Base-by-base conservation (phyloP, 2,888 invertebrate genomes). In the Selenia dentaria region DNA sequence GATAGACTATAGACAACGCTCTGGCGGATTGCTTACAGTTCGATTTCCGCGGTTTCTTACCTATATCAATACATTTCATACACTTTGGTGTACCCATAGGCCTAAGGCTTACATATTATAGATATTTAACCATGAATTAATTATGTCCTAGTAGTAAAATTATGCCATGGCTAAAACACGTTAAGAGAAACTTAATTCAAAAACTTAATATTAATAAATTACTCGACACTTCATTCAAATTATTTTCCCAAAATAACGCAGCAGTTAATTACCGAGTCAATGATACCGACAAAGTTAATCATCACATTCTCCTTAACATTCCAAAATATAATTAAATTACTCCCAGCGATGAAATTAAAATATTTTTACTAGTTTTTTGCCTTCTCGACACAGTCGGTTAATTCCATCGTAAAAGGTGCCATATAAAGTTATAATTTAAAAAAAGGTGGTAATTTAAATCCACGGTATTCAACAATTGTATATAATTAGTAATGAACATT, bases 331-430 rank as follows among this genome's bases (percentile, higher is more conserved):
- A 48, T 42, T 46, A 33, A 35, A 45, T 32, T 41, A 41, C 25
- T 8, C 26, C 24, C 20, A 9, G 13, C 32, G 35, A 42, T 51
- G 33, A 51, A 46, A 49, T 41, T 45, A 40, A 37, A 43, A 45
- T 38, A 37, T 35, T 45, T 51, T 38, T 31, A 38, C 28, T 44
- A 31, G 25, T 43, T 49, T 45, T 56, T 43, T 36, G 33, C 36
- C 10, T 38, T 36, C 10, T 39, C 42, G 62, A 58, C 60, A 57
- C 53, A 43, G 63, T 49, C 58, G 42, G 67, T 71, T 67, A 70
- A 71, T 56, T 69, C 20, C 11, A 28, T 9, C 49, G n/a, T 64
- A 63, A 69, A 62, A 59, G 59, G 49, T 57, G 52, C 52, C 53
- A 59, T 47, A 54, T 64, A 45, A 45, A 47, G 11, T 18, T 35